These are phyloP conservation scores for Scolopax rusticola DNA, from an alignment of 2,797 vertebrate genomes.

Conservation along the genomic window DNA sequence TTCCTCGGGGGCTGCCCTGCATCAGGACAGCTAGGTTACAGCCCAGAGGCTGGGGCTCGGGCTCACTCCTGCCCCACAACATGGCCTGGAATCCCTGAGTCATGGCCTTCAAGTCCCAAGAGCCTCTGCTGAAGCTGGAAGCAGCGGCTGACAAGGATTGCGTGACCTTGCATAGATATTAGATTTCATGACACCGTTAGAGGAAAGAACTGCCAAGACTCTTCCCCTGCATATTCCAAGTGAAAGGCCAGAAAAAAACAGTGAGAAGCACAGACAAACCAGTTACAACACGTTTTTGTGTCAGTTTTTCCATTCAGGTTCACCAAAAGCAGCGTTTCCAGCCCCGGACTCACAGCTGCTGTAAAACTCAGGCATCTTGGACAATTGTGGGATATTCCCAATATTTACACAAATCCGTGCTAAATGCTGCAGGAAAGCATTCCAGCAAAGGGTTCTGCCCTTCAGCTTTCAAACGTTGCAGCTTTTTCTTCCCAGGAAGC, in stretches of 20 bases:
- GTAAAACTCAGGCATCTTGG: background rate
- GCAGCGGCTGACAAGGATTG: conserved; percentile 41
- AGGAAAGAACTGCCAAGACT: conserved; percentile 43
- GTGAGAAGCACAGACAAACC: background rate
- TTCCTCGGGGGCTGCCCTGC: background rate
- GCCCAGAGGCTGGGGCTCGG: background rate
- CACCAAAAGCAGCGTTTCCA: background rate
- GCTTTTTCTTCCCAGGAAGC: background rate
- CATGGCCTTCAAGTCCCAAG: background rate
- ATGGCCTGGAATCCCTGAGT: conserved; percentile 46
- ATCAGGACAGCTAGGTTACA: background rate
- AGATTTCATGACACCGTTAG: conserved; percentile 36
- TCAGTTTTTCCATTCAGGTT: background rate
- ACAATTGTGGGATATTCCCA: background rate
- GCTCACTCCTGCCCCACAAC: background rate
- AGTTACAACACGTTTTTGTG: background rate
- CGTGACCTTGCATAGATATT: conserved; percentile 58
- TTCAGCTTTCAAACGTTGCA: background rate
- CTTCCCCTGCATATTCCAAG: background rate
- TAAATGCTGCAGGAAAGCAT: background rate
- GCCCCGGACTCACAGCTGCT: background rate
- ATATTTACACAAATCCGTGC: background rate
- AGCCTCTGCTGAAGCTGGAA: conserved; percentile 16
- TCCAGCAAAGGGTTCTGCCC: background rate
- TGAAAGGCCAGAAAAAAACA: conserved; percentile 8